Percentiles rank a stretch among this genome's conserved stretches.
Evolutionary conservation across 2,113 vertebrate species (phyloP).

Genomic region (Junco hyemalis): DNA sequence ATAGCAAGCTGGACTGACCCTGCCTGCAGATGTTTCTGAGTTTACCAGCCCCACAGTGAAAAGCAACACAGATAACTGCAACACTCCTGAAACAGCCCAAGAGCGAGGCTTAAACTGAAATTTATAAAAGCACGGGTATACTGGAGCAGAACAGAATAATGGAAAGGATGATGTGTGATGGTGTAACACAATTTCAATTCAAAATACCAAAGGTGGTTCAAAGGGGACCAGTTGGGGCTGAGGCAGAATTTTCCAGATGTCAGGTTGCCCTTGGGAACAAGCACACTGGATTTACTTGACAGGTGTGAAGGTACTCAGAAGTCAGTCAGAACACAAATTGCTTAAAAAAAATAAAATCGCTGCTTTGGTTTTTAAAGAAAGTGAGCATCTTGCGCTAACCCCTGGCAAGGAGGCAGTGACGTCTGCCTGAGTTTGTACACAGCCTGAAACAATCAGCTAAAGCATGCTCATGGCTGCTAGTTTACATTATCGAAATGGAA

Average conservation of each 20-base stretch:
- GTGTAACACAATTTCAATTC: neutral
- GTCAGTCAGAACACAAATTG: conserved; percentile 17
- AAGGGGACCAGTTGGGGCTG: neutral
- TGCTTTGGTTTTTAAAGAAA: conserved; percentile 15
- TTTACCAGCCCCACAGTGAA: conserved; percentile 20
- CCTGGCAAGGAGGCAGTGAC: neutral
- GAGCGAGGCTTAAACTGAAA: neutral
- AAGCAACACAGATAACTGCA: conserved; percentile 37
- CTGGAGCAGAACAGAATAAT: neutral
- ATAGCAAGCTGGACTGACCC: conserved; percentile 51
- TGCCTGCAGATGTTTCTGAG: conserved; percentile 67
- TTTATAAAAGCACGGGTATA: neutral
- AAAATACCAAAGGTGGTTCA: neutral
- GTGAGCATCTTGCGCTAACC: neutral
- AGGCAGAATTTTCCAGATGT: conserved; percentile 45
- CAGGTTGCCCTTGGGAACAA: conserved; percentile 4
- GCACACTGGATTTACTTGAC: conserved; percentile 7
- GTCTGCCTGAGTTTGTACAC: conserved; percentile 19
- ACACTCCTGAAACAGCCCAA: neutral
- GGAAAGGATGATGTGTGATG: neutral
- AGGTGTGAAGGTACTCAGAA: conserved; percentile 33
- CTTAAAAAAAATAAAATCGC: neutral
- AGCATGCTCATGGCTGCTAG: neutral
- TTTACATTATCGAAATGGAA: neutral
- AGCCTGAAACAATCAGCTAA: conserved; percentile 10